A percentile compares a stretch with the other conserved stretches of the same genome.
Evolutionary conservation across 1,140 invertebrate species (phyloP).

Genomic region (Bursaphelenchus mucronatus): DNA sequence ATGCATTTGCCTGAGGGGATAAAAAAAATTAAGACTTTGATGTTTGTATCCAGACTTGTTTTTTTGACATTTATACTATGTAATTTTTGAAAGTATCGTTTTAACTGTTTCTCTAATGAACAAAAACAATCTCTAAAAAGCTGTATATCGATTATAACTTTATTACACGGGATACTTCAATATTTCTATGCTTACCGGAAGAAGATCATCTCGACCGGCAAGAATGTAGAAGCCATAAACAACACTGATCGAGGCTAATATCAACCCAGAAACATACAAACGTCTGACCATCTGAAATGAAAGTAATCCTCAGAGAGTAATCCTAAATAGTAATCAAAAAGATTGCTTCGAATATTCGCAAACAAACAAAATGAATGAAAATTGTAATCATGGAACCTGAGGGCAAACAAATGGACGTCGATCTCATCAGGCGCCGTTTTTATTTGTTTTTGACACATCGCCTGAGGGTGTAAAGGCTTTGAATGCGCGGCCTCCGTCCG

Average conservation of each 20-base stretch:
- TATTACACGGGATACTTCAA: no score
- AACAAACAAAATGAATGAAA: neutral
- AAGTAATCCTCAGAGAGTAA: neutral
- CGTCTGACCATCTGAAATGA: neutral
- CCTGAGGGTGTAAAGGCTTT: no score
- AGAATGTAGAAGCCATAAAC: conserved; percentile 18
- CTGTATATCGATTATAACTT: no score
- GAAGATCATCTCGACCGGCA: conserved; percentile 18
- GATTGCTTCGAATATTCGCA: neutral
- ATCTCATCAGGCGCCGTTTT: neutral
- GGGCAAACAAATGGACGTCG: neutral
- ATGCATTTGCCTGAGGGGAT: no score
- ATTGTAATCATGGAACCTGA: conserved; percentile 12
- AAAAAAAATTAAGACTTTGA: no score
- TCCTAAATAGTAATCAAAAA: neutral
- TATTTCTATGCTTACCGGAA: neutral
- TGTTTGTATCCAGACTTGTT: no score
- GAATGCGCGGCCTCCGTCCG: no score
- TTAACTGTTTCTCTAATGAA: no score
- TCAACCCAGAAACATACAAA: neutral
- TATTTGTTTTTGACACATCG: neutral
- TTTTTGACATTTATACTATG: no score
- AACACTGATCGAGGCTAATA: neutral
- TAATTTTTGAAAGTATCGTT: no score
- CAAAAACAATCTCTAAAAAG: no score